Percentiles rank a stretch among this genome's conserved stretches.
phyloP scores from a whole-genome alignment of 30 jellyfish, hydroid and myxozoan genomes.

The Turritopsis rubra region DNA sequence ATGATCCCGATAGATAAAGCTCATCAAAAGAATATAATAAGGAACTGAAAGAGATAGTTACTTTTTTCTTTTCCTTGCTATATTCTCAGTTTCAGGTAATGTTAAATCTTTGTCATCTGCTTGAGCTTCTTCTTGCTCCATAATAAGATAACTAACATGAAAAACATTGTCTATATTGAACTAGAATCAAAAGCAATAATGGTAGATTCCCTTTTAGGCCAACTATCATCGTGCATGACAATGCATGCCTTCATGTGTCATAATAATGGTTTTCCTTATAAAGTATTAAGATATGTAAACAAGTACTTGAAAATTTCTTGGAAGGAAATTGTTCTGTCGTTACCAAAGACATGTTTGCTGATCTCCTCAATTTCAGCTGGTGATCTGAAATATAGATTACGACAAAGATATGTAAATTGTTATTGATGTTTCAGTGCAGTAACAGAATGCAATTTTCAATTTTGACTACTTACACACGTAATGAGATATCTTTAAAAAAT shows the following conservation, averaged over 20 bases:
- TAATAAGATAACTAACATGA: neutral
- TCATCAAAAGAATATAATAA: too few species aligned
- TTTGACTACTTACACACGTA: neutral
- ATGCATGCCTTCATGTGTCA: too few species aligned
- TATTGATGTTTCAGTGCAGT: neutral
- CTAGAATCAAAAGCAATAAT: too few species aligned
- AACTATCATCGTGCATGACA: too few species aligned
- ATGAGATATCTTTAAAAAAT: neutral
- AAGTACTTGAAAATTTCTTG: slow-evolving; percentile 1
- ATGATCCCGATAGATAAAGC: neutral
- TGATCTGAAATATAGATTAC: neutral
- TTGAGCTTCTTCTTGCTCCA: neutral
- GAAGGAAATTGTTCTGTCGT: neutral
- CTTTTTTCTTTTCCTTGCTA: neutral
- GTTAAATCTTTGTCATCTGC: neutral
- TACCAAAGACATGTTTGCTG: neutral
- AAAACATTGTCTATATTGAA: neutral
- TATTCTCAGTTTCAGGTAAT: neutral
- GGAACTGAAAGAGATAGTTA: neutral
- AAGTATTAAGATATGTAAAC: too few species aligned
- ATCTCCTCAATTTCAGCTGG: slow-evolving; percentile 3
- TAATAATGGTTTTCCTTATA: too few species aligned
- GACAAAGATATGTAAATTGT: neutral
- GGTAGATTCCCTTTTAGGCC: too few species aligned
- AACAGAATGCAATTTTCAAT: neutral